These are phyloP conservation scores for Eleutherodactylus coqui DNA, from an alignment of 2,797 vertebrate species.

Conservation along the genomic window DNA sequence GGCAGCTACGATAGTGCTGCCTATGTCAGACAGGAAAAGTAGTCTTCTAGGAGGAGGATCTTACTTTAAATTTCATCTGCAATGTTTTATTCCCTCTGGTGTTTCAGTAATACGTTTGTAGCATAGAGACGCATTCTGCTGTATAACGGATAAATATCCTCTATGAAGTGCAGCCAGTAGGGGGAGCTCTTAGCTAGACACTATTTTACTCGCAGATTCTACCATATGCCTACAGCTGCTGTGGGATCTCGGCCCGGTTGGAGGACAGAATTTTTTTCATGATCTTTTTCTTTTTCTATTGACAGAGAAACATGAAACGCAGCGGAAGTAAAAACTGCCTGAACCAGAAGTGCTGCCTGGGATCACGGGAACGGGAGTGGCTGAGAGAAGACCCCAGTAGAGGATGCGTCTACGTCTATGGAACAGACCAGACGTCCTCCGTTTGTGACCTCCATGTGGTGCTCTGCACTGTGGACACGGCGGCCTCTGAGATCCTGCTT, in stretches of 20 bases:
- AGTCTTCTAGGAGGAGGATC: too few relatives aligned
- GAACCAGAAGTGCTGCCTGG: conserved; percentile 85
- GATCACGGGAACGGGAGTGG: conserved; percentile 94
- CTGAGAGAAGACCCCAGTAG: conserved; percentile 85
- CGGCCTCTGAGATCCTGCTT: conserved; percentile 86
- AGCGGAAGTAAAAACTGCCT: conserved; percentile 86
- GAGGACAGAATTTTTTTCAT: background rate
- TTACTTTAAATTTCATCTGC: background rate
- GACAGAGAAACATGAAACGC: conserved; percentile 91
- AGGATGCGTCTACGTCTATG: conserved; percentile 89
- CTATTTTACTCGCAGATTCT: too few relatives aligned
- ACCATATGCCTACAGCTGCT: background rate
- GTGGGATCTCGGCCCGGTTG: background rate
- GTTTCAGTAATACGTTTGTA: background rate
- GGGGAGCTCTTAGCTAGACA: background rate
- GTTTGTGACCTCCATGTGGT: conserved; percentile 85
- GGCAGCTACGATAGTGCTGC: too few relatives aligned
- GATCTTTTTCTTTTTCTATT: conserved; percentile 45
- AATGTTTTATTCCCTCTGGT: background rate
- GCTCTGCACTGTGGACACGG: conserved; percentile 90
- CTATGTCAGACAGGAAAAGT: too few relatives aligned
- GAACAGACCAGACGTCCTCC: conserved; percentile 66
- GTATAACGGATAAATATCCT: background rate
- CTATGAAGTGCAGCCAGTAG: background rate
- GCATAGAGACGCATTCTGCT: background rate